These are phyloP conservation scores for Psophia crepitans DNA, from an alignment of 2,113 vertebrate species.

Conservation along the genomic window DNA sequence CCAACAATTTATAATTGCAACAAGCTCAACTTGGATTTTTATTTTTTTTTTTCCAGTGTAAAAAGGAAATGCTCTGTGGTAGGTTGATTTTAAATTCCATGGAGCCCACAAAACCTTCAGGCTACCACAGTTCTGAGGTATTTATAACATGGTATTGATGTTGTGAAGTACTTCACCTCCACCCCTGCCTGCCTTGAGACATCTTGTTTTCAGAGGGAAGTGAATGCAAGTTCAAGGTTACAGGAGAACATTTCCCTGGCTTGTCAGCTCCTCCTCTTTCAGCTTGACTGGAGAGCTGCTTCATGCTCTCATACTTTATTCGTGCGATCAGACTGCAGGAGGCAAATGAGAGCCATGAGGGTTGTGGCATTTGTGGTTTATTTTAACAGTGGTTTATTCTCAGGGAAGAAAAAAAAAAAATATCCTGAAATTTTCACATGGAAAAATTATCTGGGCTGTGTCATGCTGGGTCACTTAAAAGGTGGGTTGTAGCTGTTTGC, in stretches of 20 bases:
- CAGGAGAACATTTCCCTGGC: constrained; percentile 42
- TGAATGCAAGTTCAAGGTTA: constrained; percentile 69
- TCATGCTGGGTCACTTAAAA: background rate
- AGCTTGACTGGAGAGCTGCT: constrained; percentile 46
- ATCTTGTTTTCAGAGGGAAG: constrained; percentile 65
- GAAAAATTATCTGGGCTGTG: background rate
- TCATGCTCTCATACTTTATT: constrained; percentile 32
- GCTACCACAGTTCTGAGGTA: constrained; percentile 53
- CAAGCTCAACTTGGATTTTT: background rate
- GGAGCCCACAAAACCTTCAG: constrained; percentile 49
- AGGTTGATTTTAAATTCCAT: constrained; percentile 56
- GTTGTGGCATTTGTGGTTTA: constrained; percentile 30
- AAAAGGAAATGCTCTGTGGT: background rate
- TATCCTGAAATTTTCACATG: background rate
- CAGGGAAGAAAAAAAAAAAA: background rate
- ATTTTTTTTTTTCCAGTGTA: background rate
- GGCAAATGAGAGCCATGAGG: constrained; percentile 38
- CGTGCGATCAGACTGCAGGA: constrained; percentile 42
- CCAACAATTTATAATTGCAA: constrained; percentile 15
- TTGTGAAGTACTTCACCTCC: constrained; percentile 61
- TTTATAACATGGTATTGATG: constrained; percentile 68
- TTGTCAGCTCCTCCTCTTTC: constrained; percentile 59
- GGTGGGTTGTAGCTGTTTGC: background rate
- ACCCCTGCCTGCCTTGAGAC: constrained; percentile 63
- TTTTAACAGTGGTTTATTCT: constrained; percentile 8